A percentile compares a stretch with the other conserved stretches of the same genome.
Evolutionary conservation across 2,797 vertebrate species (phyloP).

Genomic region (Siniperca obscura): DNA sequence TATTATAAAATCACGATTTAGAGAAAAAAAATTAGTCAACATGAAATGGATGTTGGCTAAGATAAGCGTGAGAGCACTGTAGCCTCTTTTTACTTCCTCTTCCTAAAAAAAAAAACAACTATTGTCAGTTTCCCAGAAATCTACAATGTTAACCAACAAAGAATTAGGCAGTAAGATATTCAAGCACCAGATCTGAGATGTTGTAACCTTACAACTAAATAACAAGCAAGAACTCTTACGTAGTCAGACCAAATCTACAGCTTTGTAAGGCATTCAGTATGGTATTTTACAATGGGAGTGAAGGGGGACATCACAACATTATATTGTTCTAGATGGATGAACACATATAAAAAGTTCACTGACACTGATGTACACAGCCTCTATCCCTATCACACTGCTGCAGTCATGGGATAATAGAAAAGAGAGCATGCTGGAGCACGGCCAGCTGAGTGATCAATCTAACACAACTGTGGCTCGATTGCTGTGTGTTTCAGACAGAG

Average conservation of each 20-base stretch:
- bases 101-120: conserved; percentile 21
- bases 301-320: not conserved
- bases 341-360: conserved; percentile 3
- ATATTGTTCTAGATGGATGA: not conserved
- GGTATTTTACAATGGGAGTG: not conserved
- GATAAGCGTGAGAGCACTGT: conserved; percentile 22
- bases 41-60: conserved; percentile 49
- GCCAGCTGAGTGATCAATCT: conserved; percentile 58
- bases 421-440: conserved; percentile 37
- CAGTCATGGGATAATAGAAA: conserved; percentile 37
- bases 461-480: conserved; percentile 20
- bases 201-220: conserved; percentile 26
- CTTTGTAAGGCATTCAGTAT: conserved; percentile 5
- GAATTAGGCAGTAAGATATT: conserved; percentile 32
- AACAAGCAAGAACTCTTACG: conserved; percentile 6
- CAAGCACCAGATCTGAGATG: conserved; percentile 29
- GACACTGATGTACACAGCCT: not conserved
- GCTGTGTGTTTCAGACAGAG: not conserved
- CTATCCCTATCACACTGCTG: conserved; percentile 13
- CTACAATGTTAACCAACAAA: conserved; percentile 42
- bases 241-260: conserved; percentile 17
- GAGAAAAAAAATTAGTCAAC: conserved; percentile 40
- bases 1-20: conserved; percentile 61
- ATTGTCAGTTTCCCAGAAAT: conserved; percentile 43
- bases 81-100: conserved; percentile 28